These are phyloP conservation scores for Agapornis roseicollis DNA, from an alignment of 2,113 vertebrate genomes.

Conservation along the genomic window DNA sequence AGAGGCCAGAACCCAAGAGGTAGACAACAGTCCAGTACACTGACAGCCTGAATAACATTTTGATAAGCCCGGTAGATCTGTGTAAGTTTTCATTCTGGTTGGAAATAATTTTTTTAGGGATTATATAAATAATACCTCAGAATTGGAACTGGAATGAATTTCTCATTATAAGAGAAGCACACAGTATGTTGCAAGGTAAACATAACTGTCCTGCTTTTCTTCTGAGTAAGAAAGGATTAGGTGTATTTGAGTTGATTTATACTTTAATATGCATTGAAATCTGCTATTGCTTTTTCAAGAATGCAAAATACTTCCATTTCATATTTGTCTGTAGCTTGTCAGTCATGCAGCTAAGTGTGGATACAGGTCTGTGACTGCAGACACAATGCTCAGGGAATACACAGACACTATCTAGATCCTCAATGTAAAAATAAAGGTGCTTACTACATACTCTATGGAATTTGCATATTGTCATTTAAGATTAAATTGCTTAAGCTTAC, in stretches of 20 bases:
- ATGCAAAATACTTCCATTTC: slow-evolving; percentile 24
- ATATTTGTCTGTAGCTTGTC: not conserved
- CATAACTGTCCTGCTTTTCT: not conserved
- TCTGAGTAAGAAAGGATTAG: slow-evolving; percentile 19
- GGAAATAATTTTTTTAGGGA: slow-evolving; percentile 15
- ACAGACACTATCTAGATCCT: not conserved
- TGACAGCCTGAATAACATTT: not conserved
- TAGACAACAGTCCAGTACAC: not conserved
- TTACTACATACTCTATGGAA: not conserved
- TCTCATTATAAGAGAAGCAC: slow-evolving; percentile 44
- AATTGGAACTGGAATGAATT: slow-evolving; percentile 1
- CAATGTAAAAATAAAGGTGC: not conserved
- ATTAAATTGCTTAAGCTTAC: not conserved
- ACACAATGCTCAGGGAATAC: not conserved
- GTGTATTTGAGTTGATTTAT: slow-evolving; percentile 16
- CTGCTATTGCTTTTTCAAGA: slow-evolving; percentile 26
- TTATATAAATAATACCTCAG: slow-evolving; percentile 21
- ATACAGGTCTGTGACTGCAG: not conserved
- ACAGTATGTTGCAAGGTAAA: slow-evolving; percentile 42
- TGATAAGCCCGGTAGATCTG: not conserved
- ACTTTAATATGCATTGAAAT: slow-evolving; percentile 31
- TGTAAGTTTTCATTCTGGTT: not conserved
- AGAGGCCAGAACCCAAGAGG: not conserved
- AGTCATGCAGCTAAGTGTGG: not conserved
- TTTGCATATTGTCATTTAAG: not conserved